Base-by-base conservation (phyloP, 2,113 vertebrate species). In the Sciurus niger region DNA sequence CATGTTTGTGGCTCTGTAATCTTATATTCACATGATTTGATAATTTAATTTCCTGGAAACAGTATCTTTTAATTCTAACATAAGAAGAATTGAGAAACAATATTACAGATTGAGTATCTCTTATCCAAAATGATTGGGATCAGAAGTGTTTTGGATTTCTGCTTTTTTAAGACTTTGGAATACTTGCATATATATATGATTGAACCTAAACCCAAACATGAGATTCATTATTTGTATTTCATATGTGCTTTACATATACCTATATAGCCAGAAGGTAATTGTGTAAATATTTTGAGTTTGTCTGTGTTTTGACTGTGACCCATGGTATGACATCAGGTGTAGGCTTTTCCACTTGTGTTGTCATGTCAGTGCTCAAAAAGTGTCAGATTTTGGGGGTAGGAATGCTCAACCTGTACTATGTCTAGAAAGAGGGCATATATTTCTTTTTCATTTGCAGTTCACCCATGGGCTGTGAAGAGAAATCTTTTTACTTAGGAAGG, bases 41-140 rank as follows among this genome's bases (percentile, higher is more conserved):
- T 60, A 91, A 63, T 43, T 96, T 82, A 78, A 40, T 90, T 93
- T 96, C 51, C 85, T 79, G 1, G 37, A 95, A 85, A 73, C 48
- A 58, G 5, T 80, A 51, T 82, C 7, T 89, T 89, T 84, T 58
- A 77, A 48, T 95, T 94, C 34, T 79, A 43, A 93, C 16, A 46
- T 84, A 76, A 80, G 40, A 78, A 74, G 10, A 93, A 89, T 32
- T 80, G 20, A 95, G 46, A 92, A 80, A 93, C 53, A 83, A 78
- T 53, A 93, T 83, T 30, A n/a, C 6, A 53, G 16, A 25, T 37
- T 83, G n/a, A 53, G 20, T 67, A 74, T 40, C 17, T 25, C 13
- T 82, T 79, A 43, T 87, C 8, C 53, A 48, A 72, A 93, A 80
- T 78, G 30, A 14, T 60, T 88, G 24, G 65, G 6, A 80, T 17